Evolutionary conservation across 1,140 invertebrate genomes (phyloP).

Genomic region (Pogonomyrmex californicus): DNA sequence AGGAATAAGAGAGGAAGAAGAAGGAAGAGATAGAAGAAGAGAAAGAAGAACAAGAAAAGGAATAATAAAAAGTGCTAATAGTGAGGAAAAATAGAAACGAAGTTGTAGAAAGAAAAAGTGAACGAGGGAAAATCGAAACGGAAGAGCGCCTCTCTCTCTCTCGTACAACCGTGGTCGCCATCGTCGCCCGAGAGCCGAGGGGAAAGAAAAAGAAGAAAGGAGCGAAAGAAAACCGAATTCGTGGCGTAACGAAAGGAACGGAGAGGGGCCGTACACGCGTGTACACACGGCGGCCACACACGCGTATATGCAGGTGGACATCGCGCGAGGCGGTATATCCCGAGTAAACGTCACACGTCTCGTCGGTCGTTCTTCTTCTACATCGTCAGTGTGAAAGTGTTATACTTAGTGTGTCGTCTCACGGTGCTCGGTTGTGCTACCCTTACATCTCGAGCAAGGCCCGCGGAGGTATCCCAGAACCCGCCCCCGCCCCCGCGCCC

Average conservation of each 20-base stretch:
- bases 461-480: conserved; percentile 78
- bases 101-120: neutral
- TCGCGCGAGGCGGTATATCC: conserved; percentile 34
- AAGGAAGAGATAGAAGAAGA: conserved; percentile 33
- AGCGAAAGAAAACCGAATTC: neutral
- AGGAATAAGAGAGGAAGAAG: conserved; percentile 8
- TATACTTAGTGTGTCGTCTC: conserved; percentile 65
- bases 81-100: conserved; percentile 17
- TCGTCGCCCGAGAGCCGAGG: conserved; percentile 25
- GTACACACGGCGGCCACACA: neutral
- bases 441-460: conserved; percentile 69
- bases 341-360: conserved; percentile 26
- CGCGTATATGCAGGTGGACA: neutral
- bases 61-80: neutral
- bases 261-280: conserved; percentile 22
- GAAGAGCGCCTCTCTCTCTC: neutral
- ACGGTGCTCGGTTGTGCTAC: conserved; percentile 70
- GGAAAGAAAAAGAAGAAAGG: conserved; percentile 9
- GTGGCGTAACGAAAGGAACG: neutral
- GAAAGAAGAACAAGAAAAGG: conserved; percentile 36
- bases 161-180: conserved; percentile 31
- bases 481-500: conserved; percentile 66
- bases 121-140: neutral
- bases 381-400: conserved; percentile 64
- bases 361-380: conserved; percentile 48